Evolutionary conservation across 2,113 vertebrate species (phyloP).

Genomic region (Macquaria ambigua): DNA sequence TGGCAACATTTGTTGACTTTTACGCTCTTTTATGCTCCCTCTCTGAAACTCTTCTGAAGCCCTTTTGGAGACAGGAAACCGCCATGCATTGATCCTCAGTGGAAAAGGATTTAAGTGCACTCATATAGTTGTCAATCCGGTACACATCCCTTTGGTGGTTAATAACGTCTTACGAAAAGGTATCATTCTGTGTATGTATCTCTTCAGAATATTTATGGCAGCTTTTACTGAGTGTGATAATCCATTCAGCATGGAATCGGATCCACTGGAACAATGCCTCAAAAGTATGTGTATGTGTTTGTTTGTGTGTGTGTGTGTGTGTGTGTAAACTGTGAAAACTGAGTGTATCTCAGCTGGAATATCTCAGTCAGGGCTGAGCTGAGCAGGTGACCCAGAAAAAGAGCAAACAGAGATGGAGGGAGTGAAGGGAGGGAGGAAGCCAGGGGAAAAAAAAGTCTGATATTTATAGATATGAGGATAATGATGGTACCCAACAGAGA

Average conservation of each 20-base stretch:
- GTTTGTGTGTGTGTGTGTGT: conserved; percentile 10
- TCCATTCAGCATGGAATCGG: conserved; percentile 43
- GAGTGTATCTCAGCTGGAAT: conserved; percentile 68
- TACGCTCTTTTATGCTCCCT: not conserved
- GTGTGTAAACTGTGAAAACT: conserved; percentile 56
- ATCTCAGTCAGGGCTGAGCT: conserved; percentile 66
- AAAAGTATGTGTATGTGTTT: conserved; percentile 16
- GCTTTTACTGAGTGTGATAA: conserved; percentile 63
- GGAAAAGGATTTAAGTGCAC: conserved; percentile 18
- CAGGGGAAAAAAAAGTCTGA: conserved; percentile 52
- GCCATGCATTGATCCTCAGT: not conserved
- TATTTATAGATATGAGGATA: conserved; percentile 80
- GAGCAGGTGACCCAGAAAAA: conserved; percentile 81
- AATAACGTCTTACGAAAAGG: conserved; percentile 9
- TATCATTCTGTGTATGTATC: not conserved
- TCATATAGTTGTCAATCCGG: conserved; percentile 6
- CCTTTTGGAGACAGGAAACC: not conserved
- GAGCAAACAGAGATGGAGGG: conserved; percentile 64
- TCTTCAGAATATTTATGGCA: conserved; percentile 39
- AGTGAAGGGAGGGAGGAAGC: conserved; percentile 42
- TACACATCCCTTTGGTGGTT: not conserved
- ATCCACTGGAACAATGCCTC: conserved; percentile 41
- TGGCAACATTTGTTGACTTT: conserved; percentile 1
- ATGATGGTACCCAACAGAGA: conserved; percentile 67
- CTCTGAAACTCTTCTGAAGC: not conserved